Evolutionary conservation across 2,888 invertebrate genomes (phyloP).

Genomic region (Cryptocephalus moraei): DNA sequence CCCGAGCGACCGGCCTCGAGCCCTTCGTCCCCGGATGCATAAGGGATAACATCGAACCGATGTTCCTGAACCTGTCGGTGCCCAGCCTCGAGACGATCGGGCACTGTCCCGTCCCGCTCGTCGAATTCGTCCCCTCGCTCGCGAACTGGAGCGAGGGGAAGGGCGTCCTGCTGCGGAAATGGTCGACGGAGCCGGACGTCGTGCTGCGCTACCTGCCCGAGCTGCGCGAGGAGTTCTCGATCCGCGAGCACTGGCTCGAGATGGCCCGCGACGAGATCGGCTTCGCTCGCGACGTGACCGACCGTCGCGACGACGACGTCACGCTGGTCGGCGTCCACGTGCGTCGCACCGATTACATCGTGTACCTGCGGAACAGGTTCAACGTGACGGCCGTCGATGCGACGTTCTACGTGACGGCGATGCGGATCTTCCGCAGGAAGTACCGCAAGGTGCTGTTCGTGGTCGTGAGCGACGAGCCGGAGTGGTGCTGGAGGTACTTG

Average conservation of each 20-base stretch:
- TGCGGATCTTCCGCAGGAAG: constrained; percentile 37
- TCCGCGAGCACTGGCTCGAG: constrained; percentile 39
- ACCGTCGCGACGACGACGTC: constrained; percentile 12
- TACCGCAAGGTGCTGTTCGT: constrained; percentile 36
- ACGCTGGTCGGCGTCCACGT: constrained; percentile 47
- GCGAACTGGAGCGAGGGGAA: constrained; percentile 47
- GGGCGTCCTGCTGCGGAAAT: constrained; percentile 45
- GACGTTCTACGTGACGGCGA: constrained; percentile 36
- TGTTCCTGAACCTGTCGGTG: constrained; percentile 45
- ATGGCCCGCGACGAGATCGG: constrained; percentile 32
- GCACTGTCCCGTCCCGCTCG: constrained; percentile 41
- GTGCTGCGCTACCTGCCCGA: constrained; percentile 47
- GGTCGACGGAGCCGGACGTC: constrained; percentile 44
- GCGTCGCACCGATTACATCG: constrained; percentile 46
- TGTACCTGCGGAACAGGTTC: constrained; percentile 43
- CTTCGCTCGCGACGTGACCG: constrained; percentile 24
- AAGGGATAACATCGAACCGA: constrained; percentile 41
- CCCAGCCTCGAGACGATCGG: constrained; percentile 46
- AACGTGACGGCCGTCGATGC: constrained; percentile 34
- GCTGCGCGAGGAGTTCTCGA: constrained; percentile 45
- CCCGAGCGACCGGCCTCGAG: constrained; percentile 39
- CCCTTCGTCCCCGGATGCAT: constrained; percentile 43
- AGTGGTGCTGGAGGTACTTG: constrained; percentile 38
- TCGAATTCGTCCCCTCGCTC: constrained; percentile 40
- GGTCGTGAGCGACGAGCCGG: constrained; percentile 41